Base-by-base conservation (phyloP, 30 jellyfish, hydroid and myxozoan genomes). In the Nemopilema nomurai region DNA sequence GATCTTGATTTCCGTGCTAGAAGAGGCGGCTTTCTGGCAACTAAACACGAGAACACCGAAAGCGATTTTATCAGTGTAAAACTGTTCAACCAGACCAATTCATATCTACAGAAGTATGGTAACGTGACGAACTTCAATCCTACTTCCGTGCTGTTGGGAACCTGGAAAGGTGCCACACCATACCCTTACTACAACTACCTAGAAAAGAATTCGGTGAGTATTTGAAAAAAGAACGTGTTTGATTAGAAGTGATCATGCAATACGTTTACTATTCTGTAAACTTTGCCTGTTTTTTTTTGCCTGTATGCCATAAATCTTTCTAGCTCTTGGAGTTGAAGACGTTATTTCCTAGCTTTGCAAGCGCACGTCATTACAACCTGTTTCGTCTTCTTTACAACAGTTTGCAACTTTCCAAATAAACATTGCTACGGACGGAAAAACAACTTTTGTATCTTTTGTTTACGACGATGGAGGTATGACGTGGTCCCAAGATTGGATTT, bases 381-480 rank as follows among this genome's bases (percentile, higher is more conserved):
- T 63, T 41, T 41, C 29, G 17, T 1, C 7, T 64, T 7, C 51
- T 49, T 28, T 0, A 17, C n/a, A 17, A 9, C 25, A 80, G 90
- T 21, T 49, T 22, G 93, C 52, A 9, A 53, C 88, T 4, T 85
- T 85, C 68, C 93, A 85, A 85, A 49, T 85, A 41, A 74, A 66
- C 25, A 41, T 85, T 0, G 85, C 80, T 0, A 85, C 87, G 51
- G 53, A 85, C 49, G 93, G 93, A 31, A 22, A 53, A 74, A 66
- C 77, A 49, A 72, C 93, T 7, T 74, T 72, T 30, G 88, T 66
- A 18, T 26, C 72, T 1, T 53, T 16, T 65, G 80, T 85, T 19
- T 85, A 85, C 71, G 83, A 73, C 18, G 88, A 74, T 74, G 93
- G 51, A 8, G 82, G 82, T 28, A 74, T 85, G 93, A 17, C 33